A percentile compares a stretch with the other conserved stretches of the same genome.
These are phyloP conservation scores for Alentia gelatinosa DNA, from an alignment of 2,888 invertebrate genomes.

Conservation along the genomic window DNA sequence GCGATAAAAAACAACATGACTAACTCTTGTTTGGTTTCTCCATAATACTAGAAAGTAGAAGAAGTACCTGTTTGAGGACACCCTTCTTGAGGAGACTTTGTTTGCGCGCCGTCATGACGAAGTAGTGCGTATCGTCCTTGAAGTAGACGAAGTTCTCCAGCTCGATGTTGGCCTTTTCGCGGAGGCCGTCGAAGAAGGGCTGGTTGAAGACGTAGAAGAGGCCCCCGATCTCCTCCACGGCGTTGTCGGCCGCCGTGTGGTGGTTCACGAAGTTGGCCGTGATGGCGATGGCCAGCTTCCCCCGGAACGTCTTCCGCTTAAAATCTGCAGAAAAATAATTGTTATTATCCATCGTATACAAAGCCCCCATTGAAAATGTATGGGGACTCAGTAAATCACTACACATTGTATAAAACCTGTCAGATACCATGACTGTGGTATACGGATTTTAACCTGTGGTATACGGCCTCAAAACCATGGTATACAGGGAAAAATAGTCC, in stretches of 20 bases:
- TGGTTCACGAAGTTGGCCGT: conserved; percentile 98
- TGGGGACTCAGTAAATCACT: too few species aligned
- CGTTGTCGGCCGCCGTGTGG: conserved; percentile 92
- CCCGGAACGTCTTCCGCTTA: conserved; percentile 94
- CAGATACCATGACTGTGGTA: too few species aligned
- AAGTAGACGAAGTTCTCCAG: conserved; percentile 98
- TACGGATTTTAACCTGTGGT: too few species aligned
- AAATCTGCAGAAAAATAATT: conserved; percentile 83
- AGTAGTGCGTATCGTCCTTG: conserved; percentile 98
- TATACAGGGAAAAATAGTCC: too few species aligned
- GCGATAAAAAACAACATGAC: too few species aligned
- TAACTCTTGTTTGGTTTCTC: too few species aligned
- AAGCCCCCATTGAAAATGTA: too few species aligned
- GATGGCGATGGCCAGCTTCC: conserved; percentile 97
- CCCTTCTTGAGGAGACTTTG: conserved; percentile 92
- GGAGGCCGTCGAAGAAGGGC: conserved; percentile 92
- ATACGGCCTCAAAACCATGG: too few species aligned
- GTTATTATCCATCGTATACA: too few species aligned
- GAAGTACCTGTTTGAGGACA: conserved; percentile 88
- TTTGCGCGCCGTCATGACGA: conserved; percentile 99
- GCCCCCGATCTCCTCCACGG: conserved; percentile 88
- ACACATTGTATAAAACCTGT: too few species aligned
- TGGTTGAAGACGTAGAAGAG: conserved; percentile 98
- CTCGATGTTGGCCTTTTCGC: conserved; percentile 92
- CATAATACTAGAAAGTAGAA: too few species aligned